Base-by-base conservation (phyloP, 2,113 vertebrate species). In the Nothoprocta perdicaria region DNA sequence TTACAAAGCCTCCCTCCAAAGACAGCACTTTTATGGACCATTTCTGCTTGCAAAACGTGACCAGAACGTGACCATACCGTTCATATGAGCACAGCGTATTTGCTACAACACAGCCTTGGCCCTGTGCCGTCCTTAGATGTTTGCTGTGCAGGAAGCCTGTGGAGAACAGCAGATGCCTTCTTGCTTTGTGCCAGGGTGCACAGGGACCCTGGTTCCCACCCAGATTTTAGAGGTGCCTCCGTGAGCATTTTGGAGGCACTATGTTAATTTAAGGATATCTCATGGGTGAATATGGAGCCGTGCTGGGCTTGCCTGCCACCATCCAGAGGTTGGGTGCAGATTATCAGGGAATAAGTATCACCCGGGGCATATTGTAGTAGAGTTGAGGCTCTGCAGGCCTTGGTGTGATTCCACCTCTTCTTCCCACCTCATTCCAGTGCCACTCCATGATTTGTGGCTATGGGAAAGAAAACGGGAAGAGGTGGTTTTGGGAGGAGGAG, bases 391-490 rank as follows among this genome's bases (percentile, higher is more conserved):
- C 24, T 52, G 7, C 8, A 10, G 10, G 33, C 8, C 10, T 55
- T n/a, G 14, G 11, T 33, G 75, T 82, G 84, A 40, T 68, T 65
- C 84, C 33, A 18, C 17, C 35, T 58, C 14, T 76, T 14, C 48
- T 35, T 67, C 41, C 33, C n/a, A 58, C 24, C 40, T 50, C 50
- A 38, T 45, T 89, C 45, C 1, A 0, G 38, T 8, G 33, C 53
- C 43, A 52, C 69, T 84, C 82, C 0, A 0, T 9, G 4, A 14
- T 24, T 63, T 18, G 1, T 4, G 31, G 23, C 48, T 76, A 19
- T 84, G 92, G 53, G 84, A 92, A 93, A 82, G 76, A 93, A 80
- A 58, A 94, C 0, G 61, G 67, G 68, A 91, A 94, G 88, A 87
- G 55, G 60, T 86, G 63, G 2, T 71, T 94, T 93, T 17, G 75